Evolutionary conservation across 2,888 invertebrate genomes (phyloP).

Genomic region (Lamellibrachia columna): DNA sequence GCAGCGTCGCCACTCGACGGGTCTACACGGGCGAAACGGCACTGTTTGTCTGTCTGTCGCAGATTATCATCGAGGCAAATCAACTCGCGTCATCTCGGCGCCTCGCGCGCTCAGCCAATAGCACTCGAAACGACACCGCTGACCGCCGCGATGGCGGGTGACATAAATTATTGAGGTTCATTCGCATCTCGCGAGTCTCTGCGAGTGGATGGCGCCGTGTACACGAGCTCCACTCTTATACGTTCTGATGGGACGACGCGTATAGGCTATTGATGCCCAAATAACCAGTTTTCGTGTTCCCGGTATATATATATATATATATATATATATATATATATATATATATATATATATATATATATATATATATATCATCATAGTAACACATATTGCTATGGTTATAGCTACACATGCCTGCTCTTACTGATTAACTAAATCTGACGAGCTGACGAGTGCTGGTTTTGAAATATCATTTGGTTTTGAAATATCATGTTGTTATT

Average conservation of each 20-base stretch:
- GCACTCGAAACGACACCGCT: neutral
- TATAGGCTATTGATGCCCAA: too few relatives aligned
- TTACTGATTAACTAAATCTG: neutral
- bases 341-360: too few relatives aligned
- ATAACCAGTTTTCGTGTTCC: too few relatives aligned
- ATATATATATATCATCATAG: too few relatives aligned
- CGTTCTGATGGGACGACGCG: too few relatives aligned
- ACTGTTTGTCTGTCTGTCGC: neutral
- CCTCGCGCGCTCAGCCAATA: neutral
- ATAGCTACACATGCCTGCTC: neutral
- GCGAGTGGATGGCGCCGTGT: neutral
- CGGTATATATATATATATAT: too few relatives aligned
- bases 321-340: too few relatives aligned
- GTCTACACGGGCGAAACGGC: neutral
- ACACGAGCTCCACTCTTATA: too few relatives aligned
- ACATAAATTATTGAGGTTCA: slow-evolving; percentile 16
- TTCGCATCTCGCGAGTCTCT: neutral
- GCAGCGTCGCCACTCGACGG: neutral
- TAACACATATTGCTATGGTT: neutral
- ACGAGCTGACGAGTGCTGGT: neutral
- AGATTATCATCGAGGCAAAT: neutral
- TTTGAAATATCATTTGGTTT: neutral
- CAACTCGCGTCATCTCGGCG: neutral
- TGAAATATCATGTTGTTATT: neutral
- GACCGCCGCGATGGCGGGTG: neutral